A percentile compares a stretch with the other conserved stretches of the same genome.
phyloP scores from a whole-genome alignment of 2,888 invertebrate genomes.

The Drepana falcataria region DNA sequence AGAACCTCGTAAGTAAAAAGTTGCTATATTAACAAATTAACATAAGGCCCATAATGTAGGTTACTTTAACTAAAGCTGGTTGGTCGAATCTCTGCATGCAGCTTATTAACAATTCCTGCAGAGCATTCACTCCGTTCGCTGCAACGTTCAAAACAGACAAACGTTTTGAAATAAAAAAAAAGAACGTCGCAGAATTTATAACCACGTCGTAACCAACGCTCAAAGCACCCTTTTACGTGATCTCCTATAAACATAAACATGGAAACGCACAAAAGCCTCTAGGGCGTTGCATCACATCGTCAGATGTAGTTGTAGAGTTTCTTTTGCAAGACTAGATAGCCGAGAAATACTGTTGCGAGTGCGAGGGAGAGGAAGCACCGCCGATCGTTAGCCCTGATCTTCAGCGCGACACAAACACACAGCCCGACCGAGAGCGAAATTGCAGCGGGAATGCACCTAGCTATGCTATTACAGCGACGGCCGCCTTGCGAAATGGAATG shows the following conservation, averaged over 20 bases:
- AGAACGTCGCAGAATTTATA: conserved; percentile 58
- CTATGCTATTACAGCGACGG: conserved; percentile 69
- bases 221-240: conserved; percentile 74
- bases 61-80: background rate
- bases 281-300: conserved; percentile 69
- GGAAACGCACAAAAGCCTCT: conserved; percentile 78
- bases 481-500: conserved; percentile 62
- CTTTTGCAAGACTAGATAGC: conserved; percentile 62
- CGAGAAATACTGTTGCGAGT: conserved; percentile 25
- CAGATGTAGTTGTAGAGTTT: conserved; percentile 77
- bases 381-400: conserved; percentile 80
- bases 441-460: conserved; percentile 78
- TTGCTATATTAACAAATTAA: too few relatives aligned
- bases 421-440: conserved; percentile 79
- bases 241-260: conserved; percentile 76
- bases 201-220: conserved; percentile 54
- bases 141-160: conserved; percentile 38
- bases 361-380: conserved; percentile 57
- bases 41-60: too few relatives aligned
- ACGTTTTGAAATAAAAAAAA: conserved; percentile 60
- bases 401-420: conserved; percentile 79
- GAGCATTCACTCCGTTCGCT: conserved; percentile 21
- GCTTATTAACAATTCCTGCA: conserved; percentile 17
- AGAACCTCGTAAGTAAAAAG: too few relatives aligned
- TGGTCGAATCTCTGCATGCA: background rate